Conservation (phyloP, 2,888 invertebrate genomes). For the Euphydryas editha region DNA sequence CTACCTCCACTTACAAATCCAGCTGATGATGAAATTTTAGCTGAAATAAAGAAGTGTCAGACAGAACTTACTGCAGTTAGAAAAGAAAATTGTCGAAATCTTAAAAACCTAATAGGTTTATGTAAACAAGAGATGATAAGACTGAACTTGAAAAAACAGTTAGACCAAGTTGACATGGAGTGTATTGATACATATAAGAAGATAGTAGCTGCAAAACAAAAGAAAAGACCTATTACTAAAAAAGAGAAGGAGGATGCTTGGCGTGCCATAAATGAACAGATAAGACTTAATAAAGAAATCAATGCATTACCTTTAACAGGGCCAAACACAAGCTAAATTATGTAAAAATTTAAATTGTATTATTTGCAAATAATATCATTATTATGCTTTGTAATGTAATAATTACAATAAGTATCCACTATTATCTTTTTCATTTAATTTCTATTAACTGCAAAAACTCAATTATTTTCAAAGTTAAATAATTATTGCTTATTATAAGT, state of each 20-base stretch:
- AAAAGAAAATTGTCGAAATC: slow-evolving; percentile 90
- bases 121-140: slow-evolving; percentile 92
- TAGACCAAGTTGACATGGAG: slow-evolving; percentile 88
- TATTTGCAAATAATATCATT: slow-evolving; percentile 10
- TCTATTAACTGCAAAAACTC: not conserved
- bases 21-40: slow-evolving; percentile 93
- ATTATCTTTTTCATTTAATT: slow-evolving; percentile 9
- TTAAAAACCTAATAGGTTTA: slow-evolving; percentile 86
- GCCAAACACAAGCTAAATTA: slow-evolving; percentile 72
- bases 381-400: slow-evolving; percentile 18
- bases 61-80: slow-evolving; percentile 90
- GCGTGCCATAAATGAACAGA: slow-evolving; percentile 88
- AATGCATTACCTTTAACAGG: slow-evolving; percentile 77
- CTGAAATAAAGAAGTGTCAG: slow-evolving; percentile 94
- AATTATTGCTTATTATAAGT: no score
- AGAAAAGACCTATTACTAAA: slow-evolving; percentile 89
- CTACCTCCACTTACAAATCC: slow-evolving; percentile 83
- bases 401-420: slow-evolving; percentile 7
- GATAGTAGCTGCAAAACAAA: slow-evolving; percentile 90
- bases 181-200: slow-evolving; percentile 94
- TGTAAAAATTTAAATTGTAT: slow-evolving; percentile 7
- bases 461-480: no score
- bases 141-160: slow-evolving; percentile 89
- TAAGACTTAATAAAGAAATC: slow-evolving; percentile 80
- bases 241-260: slow-evolving; percentile 92